A percentile compares a stretch with the other conserved stretches of the same genome.
phyloP scores from a whole-genome alignment of 92 coral and sea anemone genomes.

The Scolanthus callimorphus region DNA sequence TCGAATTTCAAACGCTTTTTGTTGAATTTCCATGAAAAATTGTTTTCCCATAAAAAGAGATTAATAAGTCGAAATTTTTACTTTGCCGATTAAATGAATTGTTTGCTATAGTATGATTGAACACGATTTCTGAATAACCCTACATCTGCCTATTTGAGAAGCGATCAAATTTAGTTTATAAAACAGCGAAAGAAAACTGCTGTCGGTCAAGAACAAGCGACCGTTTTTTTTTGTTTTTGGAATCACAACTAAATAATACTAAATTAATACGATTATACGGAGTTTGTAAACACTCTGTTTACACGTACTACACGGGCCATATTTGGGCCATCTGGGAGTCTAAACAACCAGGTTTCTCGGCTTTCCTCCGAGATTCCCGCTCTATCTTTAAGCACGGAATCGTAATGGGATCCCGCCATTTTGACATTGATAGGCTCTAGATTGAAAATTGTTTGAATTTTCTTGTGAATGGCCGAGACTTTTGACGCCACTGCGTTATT shows the following conservation, averaged over 20 bases:
- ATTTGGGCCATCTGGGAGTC: slow-evolving; percentile 74
- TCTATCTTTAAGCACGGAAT: slow-evolving; percentile 35
- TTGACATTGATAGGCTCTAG: slow-evolving; percentile 89
- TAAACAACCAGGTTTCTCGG: slow-evolving; percentile 44
- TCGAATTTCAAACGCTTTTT: slow-evolving; percentile 27
- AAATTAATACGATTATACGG: slow-evolving; percentile 67
- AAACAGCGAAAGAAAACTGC: slow-evolving; percentile 4
- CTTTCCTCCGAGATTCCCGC: slow-evolving; percentile 26
- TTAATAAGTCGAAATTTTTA: slow-evolving; percentile 3
- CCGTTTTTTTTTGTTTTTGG: slow-evolving; percentile 20
- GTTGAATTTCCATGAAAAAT: slow-evolving; percentile 1
- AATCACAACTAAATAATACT: slow-evolving; percentile 38
- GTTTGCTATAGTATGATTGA: slow-evolving; percentile 12
- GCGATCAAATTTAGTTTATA: slow-evolving; percentile 13
- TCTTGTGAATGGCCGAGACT: slow-evolving; percentile 60
- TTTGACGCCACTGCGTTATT: slow-evolving; percentile 77
- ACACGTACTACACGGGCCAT: slow-evolving; percentile 65
- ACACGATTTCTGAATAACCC: not conserved
- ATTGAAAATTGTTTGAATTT: slow-evolving; percentile 91
- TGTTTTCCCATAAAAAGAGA: slow-evolving; percentile 16
- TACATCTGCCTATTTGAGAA: slow-evolving; percentile 71
- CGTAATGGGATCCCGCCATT: slow-evolving; percentile 55
- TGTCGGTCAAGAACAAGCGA: slow-evolving; percentile 24
- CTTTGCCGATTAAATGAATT: slow-evolving; percentile 6
- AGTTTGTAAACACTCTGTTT: slow-evolving; percentile 86